Base-by-base conservation (phyloP, 2,888 invertebrate species). In the Pandemis cinnamomeana region DNA sequence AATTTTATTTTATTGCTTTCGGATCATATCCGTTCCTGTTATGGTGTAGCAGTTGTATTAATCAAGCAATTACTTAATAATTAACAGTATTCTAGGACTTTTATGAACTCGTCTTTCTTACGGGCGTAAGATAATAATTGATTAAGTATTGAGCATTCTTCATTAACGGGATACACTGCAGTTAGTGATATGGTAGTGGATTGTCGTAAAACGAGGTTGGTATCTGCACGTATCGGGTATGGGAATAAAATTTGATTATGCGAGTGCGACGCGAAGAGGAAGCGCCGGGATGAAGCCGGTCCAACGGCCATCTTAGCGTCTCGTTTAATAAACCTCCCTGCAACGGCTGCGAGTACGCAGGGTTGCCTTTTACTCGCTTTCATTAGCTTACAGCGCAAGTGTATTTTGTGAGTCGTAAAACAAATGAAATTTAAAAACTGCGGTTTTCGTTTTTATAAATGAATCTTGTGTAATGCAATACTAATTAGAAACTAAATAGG, bases 221-320 rank as follows among this genome's bases (percentile, higher is more conserved):
- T 51, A 53, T 67, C 41, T 67, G 51, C 36, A n/a, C 7, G 41
- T 53, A 53, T 53, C 53, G 7, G 41, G 53, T 67, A 48, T 41
- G 20, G 41, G 61, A 62, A 46, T 72, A 72, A 71, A 60, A 60
- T 73, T 73, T 69, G 73, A 73, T 73, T 70, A 73, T 91, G 89
- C 89, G 78, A 78, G 78, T 87, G 88, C 85, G 87, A 87, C 87
- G 82, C 83, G 87, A 86, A 88, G 87, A 89, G 89, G 87, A 89
- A 85, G 90, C 88, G 82, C 84, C 80, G 85, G 86, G 88, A 87
- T 89, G 91, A 91, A 92, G 90, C 93, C 93, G 93, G 92, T 92
- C 91, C 89, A 88, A 90, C 91, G 89, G 89, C 89, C 90, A 89
- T 91, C 91, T 90, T 91, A 87, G 86, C 86, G 87, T 89, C 27